Evolutionary conservation across 2,888 invertebrate species (phyloP).

Genomic region (Gymnoscelis rufifasciata): DNA sequence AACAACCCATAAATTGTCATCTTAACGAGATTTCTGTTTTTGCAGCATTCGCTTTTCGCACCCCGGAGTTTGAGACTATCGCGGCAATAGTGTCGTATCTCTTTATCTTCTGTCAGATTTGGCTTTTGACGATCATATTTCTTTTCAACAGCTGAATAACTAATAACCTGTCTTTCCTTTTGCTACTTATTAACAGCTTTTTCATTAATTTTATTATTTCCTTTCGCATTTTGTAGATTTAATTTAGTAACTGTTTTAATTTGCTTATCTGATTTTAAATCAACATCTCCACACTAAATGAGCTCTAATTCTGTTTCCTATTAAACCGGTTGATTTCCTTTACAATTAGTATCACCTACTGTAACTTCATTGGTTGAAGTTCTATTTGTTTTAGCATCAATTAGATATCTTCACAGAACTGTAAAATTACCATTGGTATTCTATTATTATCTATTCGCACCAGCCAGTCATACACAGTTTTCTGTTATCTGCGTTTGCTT

Average conservation of each 20-base stretch:
- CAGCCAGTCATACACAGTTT: constrained; percentile 13
- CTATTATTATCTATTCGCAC: constrained; percentile 25
- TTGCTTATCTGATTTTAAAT: neutral
- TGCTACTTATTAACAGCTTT: too few relatives aligned
- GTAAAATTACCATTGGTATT: constrained; percentile 4
- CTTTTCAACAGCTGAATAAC: neutral
- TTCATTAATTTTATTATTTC: too few relatives aligned
- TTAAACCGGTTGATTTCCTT: constrained; percentile 6
- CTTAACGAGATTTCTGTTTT: constrained; percentile 79
- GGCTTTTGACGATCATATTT: constrained; percentile 28
- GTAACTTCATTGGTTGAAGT: neutral
- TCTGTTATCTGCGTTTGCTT: neutral
- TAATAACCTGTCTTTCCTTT: too few relatives aligned
- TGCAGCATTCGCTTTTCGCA: constrained; percentile 73
- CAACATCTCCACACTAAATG: constrained; percentile 1
- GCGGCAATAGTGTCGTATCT: constrained; percentile 50
- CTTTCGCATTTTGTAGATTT: neutral
- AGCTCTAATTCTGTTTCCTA: constrained; percentile 6
- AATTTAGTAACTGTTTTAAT: neutral
- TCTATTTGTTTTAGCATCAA: neutral
- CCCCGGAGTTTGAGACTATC: constrained; percentile 57
- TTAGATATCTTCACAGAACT: constrained; percentile 4
- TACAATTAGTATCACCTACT: constrained; percentile 3
- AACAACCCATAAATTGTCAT: constrained; percentile 80
- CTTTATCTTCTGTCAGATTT: constrained; percentile 42